Evolutionary conservation across 2,888 invertebrate species (phyloP).

Genomic region (Molanna angustata): DNA sequence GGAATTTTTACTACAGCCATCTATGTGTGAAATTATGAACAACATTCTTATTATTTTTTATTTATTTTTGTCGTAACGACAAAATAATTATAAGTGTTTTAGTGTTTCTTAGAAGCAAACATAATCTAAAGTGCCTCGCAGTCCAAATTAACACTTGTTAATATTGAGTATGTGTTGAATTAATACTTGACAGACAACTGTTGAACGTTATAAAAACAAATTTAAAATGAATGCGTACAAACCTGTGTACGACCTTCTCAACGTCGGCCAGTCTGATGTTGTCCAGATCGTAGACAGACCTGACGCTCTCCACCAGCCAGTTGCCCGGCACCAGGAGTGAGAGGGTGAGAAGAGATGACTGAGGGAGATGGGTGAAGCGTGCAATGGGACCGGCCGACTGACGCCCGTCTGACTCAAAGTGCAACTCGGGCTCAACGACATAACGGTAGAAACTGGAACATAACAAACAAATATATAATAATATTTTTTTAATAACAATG

Average conservation of each 20-base stretch:
- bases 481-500: too few relatives aligned
- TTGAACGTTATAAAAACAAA: too few relatives aligned
- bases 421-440: conserved; percentile 86
- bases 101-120: too few relatives aligned
- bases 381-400: conserved; percentile 75
- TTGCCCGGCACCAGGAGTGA: conserved; percentile 82
- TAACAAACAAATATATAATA: not conserved
- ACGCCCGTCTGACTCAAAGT: conserved; percentile 71
- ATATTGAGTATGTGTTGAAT: too few relatives aligned
- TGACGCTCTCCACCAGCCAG: conserved; percentile 92
- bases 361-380: conserved; percentile 85
- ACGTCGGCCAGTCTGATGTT: conserved; percentile 95
- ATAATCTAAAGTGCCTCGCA: too few relatives aligned
- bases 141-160: too few relatives aligned
- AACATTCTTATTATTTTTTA: too few relatives aligned
- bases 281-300: conserved; percentile 93
- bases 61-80: too few relatives aligned
- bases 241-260: conserved; percentile 82
- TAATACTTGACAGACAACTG: too few relatives aligned
- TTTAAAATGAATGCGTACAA: conserved; percentile 23
- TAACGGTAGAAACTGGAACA: conserved; percentile 88
- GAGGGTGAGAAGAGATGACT: conserved; percentile 85
- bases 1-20: too few relatives aligned
- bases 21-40: too few relatives aligned
- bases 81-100: too few relatives aligned